Evolutionary conservation across 2,797 vertebrate genomes (phyloP).

Genomic region (Channallabes apus): DNA sequence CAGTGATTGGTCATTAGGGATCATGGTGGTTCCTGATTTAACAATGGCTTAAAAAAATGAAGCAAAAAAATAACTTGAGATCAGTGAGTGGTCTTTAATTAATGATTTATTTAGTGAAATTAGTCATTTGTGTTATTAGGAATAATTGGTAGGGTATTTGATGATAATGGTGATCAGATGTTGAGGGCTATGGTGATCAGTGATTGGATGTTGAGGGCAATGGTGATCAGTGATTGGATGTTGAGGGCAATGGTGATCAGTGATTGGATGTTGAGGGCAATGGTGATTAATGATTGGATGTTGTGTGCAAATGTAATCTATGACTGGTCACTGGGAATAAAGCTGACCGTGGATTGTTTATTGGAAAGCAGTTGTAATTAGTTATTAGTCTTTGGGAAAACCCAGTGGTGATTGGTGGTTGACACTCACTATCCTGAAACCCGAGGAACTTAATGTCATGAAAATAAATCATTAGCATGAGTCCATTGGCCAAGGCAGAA

Average conservation of each 20-base stretch:
- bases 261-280: fast-evolving
- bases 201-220: too few species aligned
- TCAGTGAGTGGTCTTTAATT: too few species aligned
- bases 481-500: background rate
- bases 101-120: too few species aligned
- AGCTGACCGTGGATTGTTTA: background rate
- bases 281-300: background rate
- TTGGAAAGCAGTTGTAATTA: background rate
- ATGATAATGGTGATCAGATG: too few species aligned
- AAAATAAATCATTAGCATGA: background rate
- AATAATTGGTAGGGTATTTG: too few species aligned
- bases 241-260: background rate
- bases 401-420: background rate
- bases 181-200: too few species aligned
- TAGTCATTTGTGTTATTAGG: too few species aligned
- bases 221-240: background rate
- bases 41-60: background rate
- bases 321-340: background rate
- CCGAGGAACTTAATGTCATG: background rate
- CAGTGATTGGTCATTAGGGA: background rate
- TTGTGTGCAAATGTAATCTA: background rate
- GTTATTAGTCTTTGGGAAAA: background rate
- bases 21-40: background rate
- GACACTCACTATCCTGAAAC: background rate
- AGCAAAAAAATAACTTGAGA: too few species aligned